These are phyloP conservation scores for Anisognathus igniventris DNA, from an alignment of 2,797 vertebrate genomes.

Conservation along the genomic window DNA sequence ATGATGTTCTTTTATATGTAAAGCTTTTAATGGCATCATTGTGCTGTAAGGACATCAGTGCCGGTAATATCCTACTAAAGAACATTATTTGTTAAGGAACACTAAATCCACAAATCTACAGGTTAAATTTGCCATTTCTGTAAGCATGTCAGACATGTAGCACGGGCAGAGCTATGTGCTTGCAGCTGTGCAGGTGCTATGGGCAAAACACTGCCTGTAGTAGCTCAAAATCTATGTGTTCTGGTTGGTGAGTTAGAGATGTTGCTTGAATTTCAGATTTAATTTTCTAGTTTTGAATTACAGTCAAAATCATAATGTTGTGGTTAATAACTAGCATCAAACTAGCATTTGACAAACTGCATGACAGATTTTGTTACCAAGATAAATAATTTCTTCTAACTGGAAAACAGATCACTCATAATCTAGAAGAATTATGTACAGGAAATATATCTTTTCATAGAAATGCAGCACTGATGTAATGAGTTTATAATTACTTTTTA, in stretches of 20 bases:
- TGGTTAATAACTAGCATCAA: constrained; percentile 2
- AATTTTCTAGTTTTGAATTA: constrained; percentile 6
- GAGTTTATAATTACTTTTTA: background rate
- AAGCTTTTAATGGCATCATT: background rate
- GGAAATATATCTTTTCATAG: background rate
- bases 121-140: background rate
- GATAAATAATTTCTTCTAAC: constrained; percentile 14
- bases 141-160: background rate
- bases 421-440: background rate
- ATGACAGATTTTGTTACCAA: background rate
- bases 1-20: background rate
- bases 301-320: background rate
- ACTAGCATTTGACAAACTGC: background rate
- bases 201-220: background rate
- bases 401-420: constrained; percentile 28
- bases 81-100: background rate
- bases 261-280: background rate
- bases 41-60: background rate
- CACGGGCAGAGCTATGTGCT: background rate
- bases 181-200: background rate
- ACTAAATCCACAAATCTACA: background rate
- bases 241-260: background rate
- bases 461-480: background rate
- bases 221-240: background rate
- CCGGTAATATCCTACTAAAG: background rate